These are phyloP conservation scores for Campoplex nolae DNA, from an alignment of 2,888 invertebrate genomes.

Conservation along the genomic window DNA sequence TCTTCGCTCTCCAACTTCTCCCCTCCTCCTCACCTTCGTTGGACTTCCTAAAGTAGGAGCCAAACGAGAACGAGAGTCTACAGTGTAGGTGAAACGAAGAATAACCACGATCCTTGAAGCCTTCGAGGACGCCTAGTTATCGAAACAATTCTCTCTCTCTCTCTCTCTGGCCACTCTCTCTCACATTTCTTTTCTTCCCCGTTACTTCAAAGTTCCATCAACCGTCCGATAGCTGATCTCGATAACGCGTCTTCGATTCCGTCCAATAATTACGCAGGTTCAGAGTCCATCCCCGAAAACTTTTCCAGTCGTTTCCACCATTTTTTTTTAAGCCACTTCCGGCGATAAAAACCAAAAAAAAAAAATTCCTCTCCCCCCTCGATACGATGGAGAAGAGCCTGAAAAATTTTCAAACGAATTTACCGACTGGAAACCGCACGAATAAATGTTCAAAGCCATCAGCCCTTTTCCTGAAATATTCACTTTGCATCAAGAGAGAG, in stretches of 20 bases:
- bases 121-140: conserved; percentile 63
- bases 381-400: neutral
- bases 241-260: too few species aligned
- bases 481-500: neutral
- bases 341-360: too few species aligned
- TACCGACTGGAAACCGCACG: neutral
- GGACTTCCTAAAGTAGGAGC: neutral
- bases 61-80: conserved; percentile 30
- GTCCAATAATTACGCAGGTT: too few species aligned
- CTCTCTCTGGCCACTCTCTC: conserved; percentile 9
- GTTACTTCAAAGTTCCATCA: neutral
- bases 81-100: conserved; percentile 25
- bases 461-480: conserved; percentile 7
- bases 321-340: too few species aligned
- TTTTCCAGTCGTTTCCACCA: too few species aligned
- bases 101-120: conserved; percentile 48
- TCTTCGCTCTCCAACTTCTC: neutral
- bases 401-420: neutral
- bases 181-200: neutral
- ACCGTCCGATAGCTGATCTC: neutral
- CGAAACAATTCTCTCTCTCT: conserved; percentile 55
- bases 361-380: too few species aligned
- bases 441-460: conserved; percentile 7
- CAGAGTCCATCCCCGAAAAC: too few species aligned
- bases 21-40: neutral